A percentile compares a stretch with the other conserved stretches of the same genome.
phyloP scores from a whole-genome alignment of 2,888 invertebrate species.

The Sisyra nigra region DNA sequence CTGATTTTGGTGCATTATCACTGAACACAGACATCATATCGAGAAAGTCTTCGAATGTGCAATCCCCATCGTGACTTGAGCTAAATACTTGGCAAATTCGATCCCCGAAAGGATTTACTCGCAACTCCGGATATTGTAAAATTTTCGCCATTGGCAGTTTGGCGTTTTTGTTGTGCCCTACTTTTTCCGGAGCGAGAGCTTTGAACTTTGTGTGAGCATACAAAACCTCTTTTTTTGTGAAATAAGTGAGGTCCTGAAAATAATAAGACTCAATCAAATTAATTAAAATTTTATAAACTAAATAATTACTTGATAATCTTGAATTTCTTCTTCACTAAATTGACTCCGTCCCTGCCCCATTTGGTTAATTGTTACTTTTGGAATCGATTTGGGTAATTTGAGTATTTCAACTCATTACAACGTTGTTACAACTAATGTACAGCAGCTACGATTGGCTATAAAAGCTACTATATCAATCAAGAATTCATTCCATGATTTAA shows the following conservation, averaged over 20 bases:
- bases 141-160: conserved; percentile 73
- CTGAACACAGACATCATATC: conserved; percentile 97
- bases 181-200: conserved; percentile 75
- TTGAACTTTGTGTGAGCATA: conserved; percentile 82
- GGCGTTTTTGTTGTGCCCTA: conserved; percentile 75
- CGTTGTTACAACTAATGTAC: too few species aligned
- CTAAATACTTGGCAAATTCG: conserved; percentile 86
- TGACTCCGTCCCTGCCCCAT: conserved; percentile 77
- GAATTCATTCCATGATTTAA: too few species aligned
- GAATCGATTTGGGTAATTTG: too few species aligned
- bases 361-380: too few species aligned
- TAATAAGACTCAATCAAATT: too few species aligned
- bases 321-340: conserved; percentile 74
- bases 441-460: too few species aligned
- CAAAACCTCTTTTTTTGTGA: conserved; percentile 82
- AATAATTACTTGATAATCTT: conserved; percentile 66
- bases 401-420: too few species aligned
- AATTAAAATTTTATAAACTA: conserved; percentile 5
- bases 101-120: conserved; percentile 83
- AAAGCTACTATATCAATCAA: too few species aligned
- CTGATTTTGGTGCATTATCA: conserved; percentile 76
- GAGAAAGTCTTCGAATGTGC: conserved; percentile 88
- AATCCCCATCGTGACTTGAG: conserved; percentile 75
- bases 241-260: conserved; percentile 82
- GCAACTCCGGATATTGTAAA: conserved; percentile 70